Percentiles rank a stretch among this genome's conserved stretches.
phyloP scores from a whole-genome alignment of 2,888 invertebrate genomes.

The Pilophorus perplexus region DNA sequence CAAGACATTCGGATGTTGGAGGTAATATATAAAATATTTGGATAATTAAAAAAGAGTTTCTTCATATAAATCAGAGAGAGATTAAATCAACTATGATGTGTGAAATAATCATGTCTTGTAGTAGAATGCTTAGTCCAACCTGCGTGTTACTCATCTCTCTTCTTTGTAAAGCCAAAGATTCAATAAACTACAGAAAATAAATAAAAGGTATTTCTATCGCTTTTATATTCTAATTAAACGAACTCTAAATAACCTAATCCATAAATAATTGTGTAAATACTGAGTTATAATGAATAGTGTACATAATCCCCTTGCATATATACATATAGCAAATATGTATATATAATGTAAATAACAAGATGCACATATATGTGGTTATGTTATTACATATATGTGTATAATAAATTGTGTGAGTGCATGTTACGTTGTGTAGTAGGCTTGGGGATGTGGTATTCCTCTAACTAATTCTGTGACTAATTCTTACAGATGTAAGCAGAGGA shows the following conservation, averaged over 20 bases:
- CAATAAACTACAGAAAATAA: slow-evolving; percentile 23
- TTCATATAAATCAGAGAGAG: slow-evolving; percentile 19
- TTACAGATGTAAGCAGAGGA: slow-evolving; percentile 48
- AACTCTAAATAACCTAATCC: slow-evolving; percentile 29
- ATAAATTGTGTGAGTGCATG: slow-evolving; percentile 46
- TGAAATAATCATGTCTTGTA: slow-evolving; percentile 47
- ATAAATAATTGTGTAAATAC: slow-evolving; percentile 43
- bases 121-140: slow-evolving; percentile 47
- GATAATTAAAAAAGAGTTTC: not conserved
- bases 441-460: slow-evolving; percentile 47
- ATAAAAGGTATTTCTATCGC: slow-evolving; percentile 33
- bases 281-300: slow-evolving; percentile 44
- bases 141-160: slow-evolving; percentile 46
- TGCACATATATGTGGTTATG: slow-evolving; percentile 22
- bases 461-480: slow-evolving; percentile 49
- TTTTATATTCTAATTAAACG: slow-evolving; percentile 31
- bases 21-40: not conserved
- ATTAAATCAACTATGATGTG: slow-evolving; percentile 26
- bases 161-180: slow-evolving; percentile 36
- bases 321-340: slow-evolving; percentile 33
- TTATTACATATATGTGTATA: slow-evolving; percentile 41
- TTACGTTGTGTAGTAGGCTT: slow-evolving; percentile 47
- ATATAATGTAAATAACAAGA: slow-evolving; percentile 38
- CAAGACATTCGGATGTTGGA: not conserved
- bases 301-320: slow-evolving; percentile 41